Evolutionary conservation across 2,888 invertebrate genomes (phyloP), one percentile per base, ranked within the genome.

Genomic region (Pheosia gnoma): DNA sequence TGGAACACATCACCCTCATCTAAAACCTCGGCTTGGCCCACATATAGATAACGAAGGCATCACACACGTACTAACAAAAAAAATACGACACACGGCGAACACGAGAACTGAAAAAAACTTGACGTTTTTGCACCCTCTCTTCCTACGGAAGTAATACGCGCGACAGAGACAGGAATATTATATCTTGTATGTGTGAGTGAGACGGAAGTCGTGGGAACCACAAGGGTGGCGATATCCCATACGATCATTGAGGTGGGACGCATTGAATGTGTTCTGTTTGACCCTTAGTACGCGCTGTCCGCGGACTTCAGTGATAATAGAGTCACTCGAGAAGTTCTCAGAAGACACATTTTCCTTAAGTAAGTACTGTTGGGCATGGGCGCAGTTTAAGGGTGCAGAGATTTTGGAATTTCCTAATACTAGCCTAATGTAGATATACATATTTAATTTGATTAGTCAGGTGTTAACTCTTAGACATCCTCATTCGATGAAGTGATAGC

Each of bases 211-310:
- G 93, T 93, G 94, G 93, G 94, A 94, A 94, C 85, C 88, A 77
- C 81, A 88, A 83, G 93, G 92, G 91, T 90, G 89, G 89, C 87
- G 82, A 84, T 91, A 90, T 94, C 93, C 92, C 94, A 94, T 91
- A 91, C 85, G 81, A 80, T 80, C 88, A 87, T 82, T 87, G 81
- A 84, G 88, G 89, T 88, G 89, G 84, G 82, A 85, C 89, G 80
- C 79, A 82, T 84, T 80, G 79, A 73, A 81, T 82, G 79, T 81
- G 81, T 76, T 75, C 70, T 59, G 63, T 72, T 69, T 76, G 79
- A 78, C 80, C 84, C 80, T 61, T 59, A 61, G 68, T 67, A 66
- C 66, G 75, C 72, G 67, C 59, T 73, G 70, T 58, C 67, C 63
- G 66, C 68, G 76, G 77, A 77, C 82, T 78, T 74, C 72, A 74